Base-by-base conservation (phyloP, 2,797 vertebrate species). In the Sebastes itinus region DNA sequence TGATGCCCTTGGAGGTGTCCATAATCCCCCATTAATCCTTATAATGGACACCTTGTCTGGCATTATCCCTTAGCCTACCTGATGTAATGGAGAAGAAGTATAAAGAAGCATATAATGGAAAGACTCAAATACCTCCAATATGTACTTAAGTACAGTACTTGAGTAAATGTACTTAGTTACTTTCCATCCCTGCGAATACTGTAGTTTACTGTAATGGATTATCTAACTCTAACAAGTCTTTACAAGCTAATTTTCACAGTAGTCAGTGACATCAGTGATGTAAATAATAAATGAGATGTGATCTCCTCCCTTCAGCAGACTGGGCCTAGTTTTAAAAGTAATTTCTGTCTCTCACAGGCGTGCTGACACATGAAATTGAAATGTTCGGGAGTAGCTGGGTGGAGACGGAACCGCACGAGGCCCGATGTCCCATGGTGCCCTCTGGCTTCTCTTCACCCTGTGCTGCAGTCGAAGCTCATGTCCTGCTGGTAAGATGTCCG, bases 311-410 rank as follows among this genome's bases (percentile, higher is more conserved):
- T 46, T 46, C 42, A 46, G 42, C 42, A 18, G 42, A 46, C 42
- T 16, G 16, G 42, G 54, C 54, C 22, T 56, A 25, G 55, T 25
- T 63, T 63, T 13, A 32, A 33, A n/a, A 27, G 11, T 3, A 16
- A 59, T 65, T 6, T n/a, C 12, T 81, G 22, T 83, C 35, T 60
- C 2, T 61, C 3, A 1, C 85, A 99, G 98, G 97, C 74, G 94
- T 97, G 82, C 88, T 97, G 88, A 98, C 97, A 2, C 95, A 97
- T 0, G 96, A 99, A 10, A 85, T 99, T 68, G 94, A 95, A 70
- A 95, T 99, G 90, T 99, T 99, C 3, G 97, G 95, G 61, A 97
- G 98, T 81, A 99, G 98, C 77, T 99, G 98, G 98, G 93, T 95
- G 83, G 97, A 98, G 90, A 91, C 93, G 20, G 83, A 91, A 64